These are phyloP conservation scores for Anabas testudineus DNA, from an alignment of 2,797 vertebrate genomes.

Conservation along the genomic window DNA sequence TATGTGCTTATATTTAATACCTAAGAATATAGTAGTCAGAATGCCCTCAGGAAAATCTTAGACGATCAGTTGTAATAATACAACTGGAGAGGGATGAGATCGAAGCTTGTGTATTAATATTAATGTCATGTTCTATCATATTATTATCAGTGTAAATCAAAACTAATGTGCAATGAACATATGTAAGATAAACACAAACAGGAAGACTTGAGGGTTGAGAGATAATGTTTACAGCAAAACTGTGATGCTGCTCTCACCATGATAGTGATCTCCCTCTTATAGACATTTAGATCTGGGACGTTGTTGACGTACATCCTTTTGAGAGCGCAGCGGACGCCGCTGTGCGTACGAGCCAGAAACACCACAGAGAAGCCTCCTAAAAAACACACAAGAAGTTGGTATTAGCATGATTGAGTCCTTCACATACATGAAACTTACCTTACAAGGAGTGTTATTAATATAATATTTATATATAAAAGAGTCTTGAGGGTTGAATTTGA, in stretches of 20 bases:
- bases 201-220: background rate
- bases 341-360: conserved; percentile 92
- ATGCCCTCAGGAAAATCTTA: background rate
- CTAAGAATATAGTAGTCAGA: conserved; percentile 1
- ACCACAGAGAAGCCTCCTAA: conserved; percentile 97
- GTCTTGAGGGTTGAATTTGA: background rate
- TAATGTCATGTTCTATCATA: background rate
- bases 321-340: conserved; percentile 92
- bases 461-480: too few species aligned
- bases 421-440: background rate
- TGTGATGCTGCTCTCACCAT: conserved; percentile 85
- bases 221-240: background rate
- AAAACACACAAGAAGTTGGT: conserved; percentile 13
- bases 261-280: conserved; percentile 97
- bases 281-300: conserved; percentile 91
- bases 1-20: conserved; percentile 14
- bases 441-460: too few species aligned
- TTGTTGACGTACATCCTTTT: conserved; percentile 99
- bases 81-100: background rate
- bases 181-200: background rate
- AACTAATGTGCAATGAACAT: background rate
- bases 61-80: background rate
- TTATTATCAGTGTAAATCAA: background rate
- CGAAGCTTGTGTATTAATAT: too few species aligned
- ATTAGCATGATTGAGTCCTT: background rate